Base-by-base conservation (phyloP, 2,797 vertebrate genomes). In the Galaxias olidus region DNA sequence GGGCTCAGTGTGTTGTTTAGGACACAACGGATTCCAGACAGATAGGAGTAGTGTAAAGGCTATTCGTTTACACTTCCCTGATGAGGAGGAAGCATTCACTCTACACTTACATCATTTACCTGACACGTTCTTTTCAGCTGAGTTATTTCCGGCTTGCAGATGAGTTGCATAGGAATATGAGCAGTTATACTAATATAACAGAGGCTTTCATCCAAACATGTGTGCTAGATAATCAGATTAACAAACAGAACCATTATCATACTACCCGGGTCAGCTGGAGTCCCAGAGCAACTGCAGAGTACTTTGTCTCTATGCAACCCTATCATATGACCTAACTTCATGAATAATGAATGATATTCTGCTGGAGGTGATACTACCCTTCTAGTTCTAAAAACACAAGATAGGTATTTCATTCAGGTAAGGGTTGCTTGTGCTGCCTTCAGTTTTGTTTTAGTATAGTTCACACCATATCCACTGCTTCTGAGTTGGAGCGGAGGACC, bases 291-390 rank as follows among this genome's bases (percentile, higher is more conserved):
- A 53, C 30, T 62, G 53, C n/a, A 53, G 78, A 47, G 19, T 83
- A 49, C 49, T 19, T 69, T 84, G 83, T 72, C 79, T 62, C 14
- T 0, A 49, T 66, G 58, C 65, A 61, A 19, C 45, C 44, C 58
- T 78, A 63, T 92, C 80, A 52, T 7, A 69, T 93, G 87, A 71
- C 90, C 74, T 66, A 4, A 80, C 40, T 91, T 10, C 84, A 91
- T 90, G 75, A 89, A 90, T 77, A 47, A 91, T 19, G 1, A 5
- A 19, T 13, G 11, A 44, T 59, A 54, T 2, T 50, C 55, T n/a
- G n/a, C n/a, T n/a, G n/a, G n/a, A n/a, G 56, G 56, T 42, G 46
- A 49, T 55, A 46, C 13, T 19, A 54, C 44, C 65, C 48, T 53
- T 44, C 61, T 59, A 62, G 57, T 47, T 19, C 63, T 40, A 42